Conservation (phyloP, 2,888 invertebrate genomes). For the Dicyrtoma fusca region DNA sequence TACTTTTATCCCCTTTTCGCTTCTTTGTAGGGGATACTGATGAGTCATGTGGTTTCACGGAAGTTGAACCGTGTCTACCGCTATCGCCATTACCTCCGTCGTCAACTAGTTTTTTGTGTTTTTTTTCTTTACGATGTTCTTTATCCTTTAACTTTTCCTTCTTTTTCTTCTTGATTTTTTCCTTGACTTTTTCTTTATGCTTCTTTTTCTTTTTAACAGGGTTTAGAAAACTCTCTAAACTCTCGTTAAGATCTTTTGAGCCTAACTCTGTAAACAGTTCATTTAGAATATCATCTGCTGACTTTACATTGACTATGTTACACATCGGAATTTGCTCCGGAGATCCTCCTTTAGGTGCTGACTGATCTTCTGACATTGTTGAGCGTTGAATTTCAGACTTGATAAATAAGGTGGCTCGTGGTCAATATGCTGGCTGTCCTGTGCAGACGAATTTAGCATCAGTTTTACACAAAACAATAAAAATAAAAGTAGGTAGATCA, state of each 20-base stretch:
- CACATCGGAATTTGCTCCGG: neutral
- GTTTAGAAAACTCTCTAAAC: slow-evolving; percentile 22
- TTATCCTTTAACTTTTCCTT: slow-evolving; percentile 59
- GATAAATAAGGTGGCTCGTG: no score
- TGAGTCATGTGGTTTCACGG: no score
- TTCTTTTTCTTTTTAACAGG: slow-evolving; percentile 50
- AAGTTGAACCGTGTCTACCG: neutral
- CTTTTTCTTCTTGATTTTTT: slow-evolving; percentile 50
- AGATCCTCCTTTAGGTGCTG: neutral
- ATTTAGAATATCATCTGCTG: slow-evolving; percentile 78
- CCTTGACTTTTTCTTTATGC: slow-evolving; percentile 54
- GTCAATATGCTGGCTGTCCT: neutral
- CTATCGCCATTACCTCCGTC: neutral
- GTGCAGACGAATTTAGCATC: no score
- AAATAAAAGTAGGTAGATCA: no score
- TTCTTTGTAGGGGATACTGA: neutral
- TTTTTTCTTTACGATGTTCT: slow-evolving; percentile 60
- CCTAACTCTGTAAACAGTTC: slow-evolving; percentile 80
- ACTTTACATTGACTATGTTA: slow-evolving; percentile 55
- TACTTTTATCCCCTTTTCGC: slow-evolving; percentile 12
- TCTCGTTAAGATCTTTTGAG: slow-evolving; percentile 69
- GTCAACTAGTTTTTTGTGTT: slow-evolving; percentile 51
- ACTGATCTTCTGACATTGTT: neutral
- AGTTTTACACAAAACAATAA: no score
- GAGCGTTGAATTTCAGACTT: no score